Percentiles rank a stretch among this genome's conserved stretches.
Conservation (phyloP, 1,140 invertebrate species). For the Leguminivora glycinivorella region DNA sequence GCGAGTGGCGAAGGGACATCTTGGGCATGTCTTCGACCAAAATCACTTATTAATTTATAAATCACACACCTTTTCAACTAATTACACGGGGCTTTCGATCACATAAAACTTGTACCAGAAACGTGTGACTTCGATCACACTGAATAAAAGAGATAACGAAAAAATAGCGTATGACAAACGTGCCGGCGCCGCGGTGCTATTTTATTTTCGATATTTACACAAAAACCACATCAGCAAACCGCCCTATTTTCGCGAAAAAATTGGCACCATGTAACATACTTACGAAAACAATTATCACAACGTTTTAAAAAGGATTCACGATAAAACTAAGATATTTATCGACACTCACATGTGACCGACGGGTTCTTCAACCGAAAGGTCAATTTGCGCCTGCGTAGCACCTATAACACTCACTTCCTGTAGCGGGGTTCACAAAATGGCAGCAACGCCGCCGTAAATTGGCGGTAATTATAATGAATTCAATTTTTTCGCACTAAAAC, state of each 20-base stretch:
- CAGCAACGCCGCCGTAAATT: conserved; percentile 50
- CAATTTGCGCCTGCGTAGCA: conserved; percentile 80
- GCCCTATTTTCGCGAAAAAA: conserved; percentile 64
- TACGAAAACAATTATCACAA: conserved; percentile 71
- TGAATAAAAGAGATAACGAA: conserved; percentile 51
- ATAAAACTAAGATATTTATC: conserved; percentile 78
- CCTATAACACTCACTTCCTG: conserved; percentile 78
- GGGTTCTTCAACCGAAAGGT: conserved; percentile 80
- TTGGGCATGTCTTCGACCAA: conserved; percentile 56
- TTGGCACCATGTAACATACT: conserved; percentile 74
- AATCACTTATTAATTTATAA: conserved; percentile 48
- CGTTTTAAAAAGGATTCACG: conserved; percentile 68
- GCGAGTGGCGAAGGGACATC: conserved; percentile 59
- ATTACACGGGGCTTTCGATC: conserved; percentile 41
- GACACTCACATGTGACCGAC: conserved; percentile 80
- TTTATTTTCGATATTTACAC: conserved; percentile 64
- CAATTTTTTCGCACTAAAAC: background rate
- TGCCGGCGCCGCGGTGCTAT: conserved; percentile 69
- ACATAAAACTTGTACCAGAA: conserved; percentile 40
- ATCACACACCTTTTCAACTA: conserved; percentile 41
- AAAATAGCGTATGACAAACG: conserved; percentile 74
- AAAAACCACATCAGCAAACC: conserved; percentile 58
- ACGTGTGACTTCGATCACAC: conserved; percentile 49
- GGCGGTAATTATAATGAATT: conserved; percentile 56
- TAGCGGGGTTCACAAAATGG: conserved; percentile 75